A percentile compares a stretch with the other conserved stretches of the same genome.
phyloP scores from a whole-genome alignment of 1,140 invertebrate genomes.

The Philopotamus ludificatus region DNA sequence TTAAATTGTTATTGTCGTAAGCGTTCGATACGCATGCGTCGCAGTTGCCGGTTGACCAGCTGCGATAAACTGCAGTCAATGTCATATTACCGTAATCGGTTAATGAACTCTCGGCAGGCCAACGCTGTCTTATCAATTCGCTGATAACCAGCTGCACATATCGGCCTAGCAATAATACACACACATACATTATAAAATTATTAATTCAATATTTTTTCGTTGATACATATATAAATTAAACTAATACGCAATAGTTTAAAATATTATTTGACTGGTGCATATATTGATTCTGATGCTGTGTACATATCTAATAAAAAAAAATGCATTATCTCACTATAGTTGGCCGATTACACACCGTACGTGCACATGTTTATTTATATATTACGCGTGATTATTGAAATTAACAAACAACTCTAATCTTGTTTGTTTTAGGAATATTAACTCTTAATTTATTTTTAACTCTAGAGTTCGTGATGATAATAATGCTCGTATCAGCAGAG shows the following conservation, averaged over 20 bases:
- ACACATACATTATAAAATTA: too few species aligned
- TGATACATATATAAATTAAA: neutral
- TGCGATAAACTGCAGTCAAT: conserved; percentile 21
- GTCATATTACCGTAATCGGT: conserved; percentile 30
- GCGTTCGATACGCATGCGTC: neutral
- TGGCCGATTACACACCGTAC: too few species aligned
- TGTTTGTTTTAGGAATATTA: too few species aligned
- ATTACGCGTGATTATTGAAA: too few species aligned
- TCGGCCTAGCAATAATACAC: too few species aligned
- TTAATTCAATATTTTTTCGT: neutral
- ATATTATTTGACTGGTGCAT: neutral
- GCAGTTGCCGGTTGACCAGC: neutral
- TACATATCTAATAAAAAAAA: neutral
- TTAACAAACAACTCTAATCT: too few species aligned
- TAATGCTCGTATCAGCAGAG: too few species aligned
- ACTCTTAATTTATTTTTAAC: too few species aligned
- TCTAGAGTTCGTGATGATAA: too few species aligned
- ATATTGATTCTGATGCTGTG: neutral
- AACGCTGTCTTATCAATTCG: conserved; percentile 11
- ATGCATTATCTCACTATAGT: too few species aligned
- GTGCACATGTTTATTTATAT: too few species aligned
- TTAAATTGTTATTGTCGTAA: neutral
- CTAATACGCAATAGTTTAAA: neutral
- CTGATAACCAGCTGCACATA: conserved; percentile 19
- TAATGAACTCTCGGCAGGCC: conserved; percentile 17